A percentile compares a stretch with the other conserved stretches of the same genome.
phyloP scores from a whole-genome alignment of 2,113 vertebrate genomes.

The Thinocorus orbignyianus region DNA sequence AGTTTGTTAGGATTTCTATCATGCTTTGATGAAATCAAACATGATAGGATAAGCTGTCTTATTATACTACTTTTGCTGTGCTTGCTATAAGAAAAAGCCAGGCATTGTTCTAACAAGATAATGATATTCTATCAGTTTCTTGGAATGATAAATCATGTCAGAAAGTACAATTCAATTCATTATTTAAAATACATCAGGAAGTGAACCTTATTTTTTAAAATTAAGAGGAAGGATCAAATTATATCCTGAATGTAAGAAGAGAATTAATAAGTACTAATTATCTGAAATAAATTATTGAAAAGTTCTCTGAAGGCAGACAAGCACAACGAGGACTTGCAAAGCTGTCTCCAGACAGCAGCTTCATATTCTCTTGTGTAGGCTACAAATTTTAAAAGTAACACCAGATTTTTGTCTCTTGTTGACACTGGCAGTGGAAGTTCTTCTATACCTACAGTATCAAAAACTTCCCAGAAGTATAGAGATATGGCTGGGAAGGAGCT shows the following conservation, averaged over 20 bases:
- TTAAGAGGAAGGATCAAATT: background rate
- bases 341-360: background rate
- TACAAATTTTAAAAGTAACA: background rate
- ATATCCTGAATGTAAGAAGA: background rate
- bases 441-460: background rate
- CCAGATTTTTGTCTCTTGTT: background rate
- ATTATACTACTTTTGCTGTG: background rate
- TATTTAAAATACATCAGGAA: conserved; percentile 39
- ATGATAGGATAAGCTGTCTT: background rate
- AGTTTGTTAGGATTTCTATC: background rate
- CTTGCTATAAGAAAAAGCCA: background rate
- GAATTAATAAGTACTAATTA: background rate
- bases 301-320: background rate
- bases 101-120: background rate
- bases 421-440: background rate
- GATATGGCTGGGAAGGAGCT: background rate
- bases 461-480: background rate
- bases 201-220: conserved; percentile 23
- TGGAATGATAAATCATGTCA: conserved; percentile 13
- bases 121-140: background rate
- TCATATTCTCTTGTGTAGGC: background rate
- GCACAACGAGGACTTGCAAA: background rate
- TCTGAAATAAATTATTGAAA: background rate
- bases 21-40: background rate
- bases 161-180: conserved; percentile 13